Conservation (phyloP, 30 jellyfish, hydroid and myxozoan genomes). For the Aurelia aurita region DNA sequence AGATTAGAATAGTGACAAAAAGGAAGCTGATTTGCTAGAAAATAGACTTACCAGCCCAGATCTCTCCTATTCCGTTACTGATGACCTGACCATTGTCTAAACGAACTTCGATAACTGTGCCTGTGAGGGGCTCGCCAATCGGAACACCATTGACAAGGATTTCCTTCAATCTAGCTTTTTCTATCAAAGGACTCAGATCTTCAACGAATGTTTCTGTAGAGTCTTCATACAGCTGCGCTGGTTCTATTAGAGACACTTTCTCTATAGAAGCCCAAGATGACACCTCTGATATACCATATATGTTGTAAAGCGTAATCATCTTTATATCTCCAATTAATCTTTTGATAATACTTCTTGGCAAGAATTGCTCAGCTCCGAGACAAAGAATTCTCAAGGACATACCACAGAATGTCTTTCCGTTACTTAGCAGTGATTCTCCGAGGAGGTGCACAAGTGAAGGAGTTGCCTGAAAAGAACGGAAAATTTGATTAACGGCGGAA, state of each 20-base stretch:
- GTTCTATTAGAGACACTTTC: conserved; percentile 2
- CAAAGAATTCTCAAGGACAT: conserved; percentile 75
- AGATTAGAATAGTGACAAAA: too few species aligned
- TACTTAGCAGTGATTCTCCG: conserved; percentile 9
- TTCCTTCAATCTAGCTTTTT: not conserved
- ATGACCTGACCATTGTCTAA: conserved; percentile 22
- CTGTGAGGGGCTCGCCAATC: conserved; percentile 64
- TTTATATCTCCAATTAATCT: conserved; percentile 1
- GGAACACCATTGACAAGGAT: conserved; percentile 15
- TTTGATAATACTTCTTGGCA: conserved; percentile 16
- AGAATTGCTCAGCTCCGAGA: conserved; percentile 94
- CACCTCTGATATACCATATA: conserved; percentile 83
- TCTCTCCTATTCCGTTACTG: conserved; percentile 60
- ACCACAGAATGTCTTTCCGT: conserved; percentile 9
- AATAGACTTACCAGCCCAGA: conserved; percentile 67
- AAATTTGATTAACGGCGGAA: too few species aligned
- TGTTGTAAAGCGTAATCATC: conserved; percentile 35
- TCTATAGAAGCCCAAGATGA: conserved; percentile 85
- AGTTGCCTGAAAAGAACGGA: conserved; percentile 38
- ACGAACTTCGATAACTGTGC: conserved; percentile 51
- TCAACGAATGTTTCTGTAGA: not conserved
- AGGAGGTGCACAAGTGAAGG: conserved; percentile 69
- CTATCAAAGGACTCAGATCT: not conserved
- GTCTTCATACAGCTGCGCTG: not conserved
- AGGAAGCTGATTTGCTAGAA: not conserved